Evolutionary conservation across 2,888 invertebrate species (phyloP).

Genomic region (Mimachlamys varia): DNA sequence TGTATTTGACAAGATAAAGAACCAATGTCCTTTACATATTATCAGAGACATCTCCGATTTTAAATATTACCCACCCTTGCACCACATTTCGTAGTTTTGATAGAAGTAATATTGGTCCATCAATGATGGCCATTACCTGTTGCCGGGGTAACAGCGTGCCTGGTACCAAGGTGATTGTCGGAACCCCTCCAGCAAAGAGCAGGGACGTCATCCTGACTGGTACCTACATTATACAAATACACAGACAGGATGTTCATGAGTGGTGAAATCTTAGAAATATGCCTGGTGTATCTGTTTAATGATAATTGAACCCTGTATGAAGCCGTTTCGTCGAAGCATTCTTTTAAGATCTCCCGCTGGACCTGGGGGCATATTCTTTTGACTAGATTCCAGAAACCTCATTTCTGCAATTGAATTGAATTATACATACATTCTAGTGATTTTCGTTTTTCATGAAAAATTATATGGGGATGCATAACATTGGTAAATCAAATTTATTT

Average conservation of each 20-base stretch:
- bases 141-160: background rate
- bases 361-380: background rate
- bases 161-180: background rate
- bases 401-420: background rate
- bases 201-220: background rate
- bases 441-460: background rate
- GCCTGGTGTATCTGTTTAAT: background rate
- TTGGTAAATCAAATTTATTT: slow-evolving; percentile 10
- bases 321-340: background rate
- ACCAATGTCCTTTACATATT: background rate
- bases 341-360: background rate
- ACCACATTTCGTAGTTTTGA: background rate
- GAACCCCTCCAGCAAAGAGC: background rate
- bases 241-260: background rate
- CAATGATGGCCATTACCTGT: background rate
- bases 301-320: background rate
- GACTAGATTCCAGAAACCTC: slow-evolving; percentile 1
- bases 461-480: background rate
- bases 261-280: background rate
- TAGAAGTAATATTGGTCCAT: background rate
- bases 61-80: background rate
- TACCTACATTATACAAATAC: background rate
- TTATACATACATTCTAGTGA: background rate
- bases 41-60: background rate
- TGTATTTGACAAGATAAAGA: background rate